Percentiles rank a stretch among this genome's conserved stretches.
Evolutionary conservation across 1,140 invertebrate species (phyloP).

Genomic region (Micrasema minimum): DNA sequence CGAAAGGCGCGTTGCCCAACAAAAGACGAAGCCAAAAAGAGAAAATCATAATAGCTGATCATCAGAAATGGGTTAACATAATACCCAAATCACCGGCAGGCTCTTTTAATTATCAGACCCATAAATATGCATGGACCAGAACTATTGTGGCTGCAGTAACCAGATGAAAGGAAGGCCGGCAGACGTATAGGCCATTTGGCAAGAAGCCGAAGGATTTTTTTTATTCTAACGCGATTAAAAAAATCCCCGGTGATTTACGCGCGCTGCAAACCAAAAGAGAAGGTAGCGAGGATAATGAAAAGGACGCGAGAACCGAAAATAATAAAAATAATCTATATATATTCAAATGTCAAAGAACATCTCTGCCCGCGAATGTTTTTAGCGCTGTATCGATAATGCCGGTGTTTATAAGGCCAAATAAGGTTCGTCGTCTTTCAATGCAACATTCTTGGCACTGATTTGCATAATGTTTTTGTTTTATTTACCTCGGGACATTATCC

Average conservation of each 20-base stretch:
- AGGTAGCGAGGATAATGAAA: constrained; percentile 29
- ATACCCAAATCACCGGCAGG: constrained; percentile 49
- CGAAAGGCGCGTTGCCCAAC: constrained; percentile 20
- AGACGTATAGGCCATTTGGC: constrained; percentile 31
- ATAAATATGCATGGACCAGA: constrained; percentile 50
- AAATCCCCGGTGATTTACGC: constrained; percentile 33
- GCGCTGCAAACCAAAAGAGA: constrained; percentile 11
- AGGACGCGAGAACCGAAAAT: constrained; percentile 33
- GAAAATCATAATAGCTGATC: no score
- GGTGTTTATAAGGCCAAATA: constrained; percentile 26
- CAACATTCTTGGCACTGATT: constrained; percentile 23
- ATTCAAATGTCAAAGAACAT: constrained; percentile 35
- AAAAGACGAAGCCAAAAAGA: constrained; percentile 34
- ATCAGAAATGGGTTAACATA: constrained; percentile 50
- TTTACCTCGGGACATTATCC: constrained; percentile 20
- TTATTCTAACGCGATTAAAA: constrained; percentile 26
- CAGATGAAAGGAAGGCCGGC: constrained; percentile 31
- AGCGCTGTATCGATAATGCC: constrained; percentile 33
- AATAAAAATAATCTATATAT: constrained; percentile 24
- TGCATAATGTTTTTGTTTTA: constrained; percentile 31
- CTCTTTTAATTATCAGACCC: constrained; percentile 51
- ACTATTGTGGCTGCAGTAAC: constrained; percentile 31
- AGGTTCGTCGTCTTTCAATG: constrained; percentile 27
- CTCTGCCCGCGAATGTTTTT: constrained; percentile 14
- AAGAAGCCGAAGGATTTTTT: constrained; percentile 35